Percentiles rank a stretch among this genome's conserved stretches.
These are phyloP conservation scores for Cotesia glomerata DNA, from an alignment of 1,140 invertebrate species.

Conservation along the genomic window DNA sequence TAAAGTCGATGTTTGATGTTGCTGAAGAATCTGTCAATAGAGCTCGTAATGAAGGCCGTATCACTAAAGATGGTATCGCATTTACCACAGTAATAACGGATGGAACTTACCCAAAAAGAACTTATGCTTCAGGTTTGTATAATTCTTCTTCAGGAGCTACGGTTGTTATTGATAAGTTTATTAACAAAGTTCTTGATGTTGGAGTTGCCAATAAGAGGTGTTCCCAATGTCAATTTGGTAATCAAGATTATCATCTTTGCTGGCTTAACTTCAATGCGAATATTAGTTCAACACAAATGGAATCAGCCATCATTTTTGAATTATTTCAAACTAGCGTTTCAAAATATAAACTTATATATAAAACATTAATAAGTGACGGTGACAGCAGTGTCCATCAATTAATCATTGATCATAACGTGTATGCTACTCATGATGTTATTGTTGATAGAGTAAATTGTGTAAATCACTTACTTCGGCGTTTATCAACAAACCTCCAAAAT, in stretches of 20 bases:
- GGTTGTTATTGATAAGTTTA: background rate
- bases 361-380: slow-evolving; percentile 39
- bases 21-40: background rate
- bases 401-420: slow-evolving; percentile 26
- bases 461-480: background rate
- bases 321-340: background rate
- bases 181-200: background rate
- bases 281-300: background rate
- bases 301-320: background rate
- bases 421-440: slow-evolving; percentile 31
- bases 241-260: background rate
- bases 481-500: background rate
- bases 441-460: slow-evolving; percentile 38
- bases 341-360: slow-evolving; percentile 29
- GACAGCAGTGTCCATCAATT: slow-evolving; percentile 39
- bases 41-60: background rate
- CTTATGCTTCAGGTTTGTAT: background rate
- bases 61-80: background rate
- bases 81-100: background rate
- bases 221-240: background rate
- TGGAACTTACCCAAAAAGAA: background rate
- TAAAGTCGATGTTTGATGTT: background rate
- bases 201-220: background rate
- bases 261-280: background rate
- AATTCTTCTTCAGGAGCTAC: background rate